Conservation (phyloP, 2,888 invertebrate genomes). For the Eurois occulta region DNA sequence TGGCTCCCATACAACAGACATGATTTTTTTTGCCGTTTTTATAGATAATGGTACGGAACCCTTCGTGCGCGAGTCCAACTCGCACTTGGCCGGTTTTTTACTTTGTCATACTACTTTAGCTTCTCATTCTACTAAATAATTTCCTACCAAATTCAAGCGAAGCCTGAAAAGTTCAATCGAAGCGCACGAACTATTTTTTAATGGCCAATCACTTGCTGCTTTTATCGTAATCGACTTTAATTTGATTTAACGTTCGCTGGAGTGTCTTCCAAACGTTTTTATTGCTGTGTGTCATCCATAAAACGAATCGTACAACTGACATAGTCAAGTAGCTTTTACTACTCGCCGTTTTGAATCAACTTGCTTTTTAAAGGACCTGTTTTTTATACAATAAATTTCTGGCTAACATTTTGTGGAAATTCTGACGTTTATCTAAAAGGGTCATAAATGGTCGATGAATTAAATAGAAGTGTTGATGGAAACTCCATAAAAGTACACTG, state of each 20-base stretch:
- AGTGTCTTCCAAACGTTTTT: slow-evolving; percentile 41
- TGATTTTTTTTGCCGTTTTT: too few relatives aligned
- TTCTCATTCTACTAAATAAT: background rate
- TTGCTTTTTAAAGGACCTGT: slow-evolving; percentile 1
- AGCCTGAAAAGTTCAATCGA: background rate
- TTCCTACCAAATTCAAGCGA: background rate
- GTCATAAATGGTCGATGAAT: background rate
- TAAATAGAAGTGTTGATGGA: background rate
- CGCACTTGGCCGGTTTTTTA: too few relatives aligned
- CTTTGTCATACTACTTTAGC: too few relatives aligned
- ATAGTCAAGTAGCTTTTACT: slow-evolving; percentile 15
- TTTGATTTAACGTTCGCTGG: slow-evolving; percentile 43
- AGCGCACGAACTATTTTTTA: slow-evolving; percentile 15
- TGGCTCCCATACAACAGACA: too few relatives aligned
- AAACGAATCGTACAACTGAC: slow-evolving; percentile 33
- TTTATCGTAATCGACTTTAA: slow-evolving; percentile 34
- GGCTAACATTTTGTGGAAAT: background rate
- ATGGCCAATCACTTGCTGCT: slow-evolving; percentile 31
- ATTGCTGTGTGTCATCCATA: slow-evolving; percentile 43
- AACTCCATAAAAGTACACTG: background rate
- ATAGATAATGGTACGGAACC: too few relatives aligned
- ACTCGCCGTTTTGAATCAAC: slow-evolving; percentile 14
- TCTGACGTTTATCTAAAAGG: background rate
- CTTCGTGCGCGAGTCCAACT: too few relatives aligned
- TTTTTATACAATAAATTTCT: background rate